These are phyloP conservation scores for Basileuterus tristriatus DNA, from an alignment of 2,797 vertebrate genomes.

Conservation along the genomic window DNA sequence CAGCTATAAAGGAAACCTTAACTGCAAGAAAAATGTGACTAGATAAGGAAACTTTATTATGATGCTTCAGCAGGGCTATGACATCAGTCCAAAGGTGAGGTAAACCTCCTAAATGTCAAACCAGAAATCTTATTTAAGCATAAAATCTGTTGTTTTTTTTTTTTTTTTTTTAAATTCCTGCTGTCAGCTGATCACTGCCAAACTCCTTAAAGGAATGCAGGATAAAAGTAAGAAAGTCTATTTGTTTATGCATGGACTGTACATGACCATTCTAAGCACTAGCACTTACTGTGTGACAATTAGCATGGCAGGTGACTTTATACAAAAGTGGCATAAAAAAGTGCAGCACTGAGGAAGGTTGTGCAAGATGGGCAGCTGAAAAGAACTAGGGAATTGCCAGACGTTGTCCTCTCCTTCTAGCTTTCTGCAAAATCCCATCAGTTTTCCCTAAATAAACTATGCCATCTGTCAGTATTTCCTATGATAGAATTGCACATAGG, in stretches of 20 bases:
- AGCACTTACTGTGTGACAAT: neutral
- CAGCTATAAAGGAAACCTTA: neutral
- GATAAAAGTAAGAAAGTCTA: neutral
- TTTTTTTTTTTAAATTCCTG: neutral
- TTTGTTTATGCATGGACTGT: neutral
- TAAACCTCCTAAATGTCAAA: neutral
- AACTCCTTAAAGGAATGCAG: neutral
- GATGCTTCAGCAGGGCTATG: neutral
- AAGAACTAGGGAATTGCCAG: constrained; percentile 32
- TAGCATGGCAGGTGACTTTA: neutral
- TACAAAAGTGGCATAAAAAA: neutral
- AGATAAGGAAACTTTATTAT: neutral
- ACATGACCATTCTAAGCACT: neutral
- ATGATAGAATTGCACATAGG: neutral
- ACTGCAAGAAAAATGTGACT: neutral
- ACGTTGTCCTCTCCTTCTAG: neutral
- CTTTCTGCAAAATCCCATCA: neutral
- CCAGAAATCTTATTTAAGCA: neutral
- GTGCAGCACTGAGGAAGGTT: neutral
- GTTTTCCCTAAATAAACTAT: constrained; percentile 10
- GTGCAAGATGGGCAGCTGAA: neutral
- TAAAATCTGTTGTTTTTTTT: too few species aligned
- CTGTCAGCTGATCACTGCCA: neutral
- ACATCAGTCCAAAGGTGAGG: neutral
- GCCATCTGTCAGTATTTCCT: constrained; percentile 43